phyloP scores from a whole-genome alignment of 2,888 invertebrate genomes.

The Oscheius sp. region DNA sequence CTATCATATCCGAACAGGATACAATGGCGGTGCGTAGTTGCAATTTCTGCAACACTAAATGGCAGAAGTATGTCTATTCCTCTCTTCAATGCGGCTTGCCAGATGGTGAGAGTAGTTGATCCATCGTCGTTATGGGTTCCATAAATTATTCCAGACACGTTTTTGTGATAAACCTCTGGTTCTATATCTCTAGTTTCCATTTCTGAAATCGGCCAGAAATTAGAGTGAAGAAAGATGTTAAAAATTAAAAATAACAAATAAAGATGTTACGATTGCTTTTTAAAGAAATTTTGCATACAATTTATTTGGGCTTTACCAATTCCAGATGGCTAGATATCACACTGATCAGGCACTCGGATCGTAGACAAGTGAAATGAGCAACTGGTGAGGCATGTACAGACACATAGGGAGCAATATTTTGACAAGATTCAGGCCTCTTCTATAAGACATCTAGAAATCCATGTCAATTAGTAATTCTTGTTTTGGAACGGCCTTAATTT shows the following conservation, averaged over 20 bases:
- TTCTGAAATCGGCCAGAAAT: too few relatives aligned
- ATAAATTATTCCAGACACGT: not conserved
- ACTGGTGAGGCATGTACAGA: constrained; percentile 9
- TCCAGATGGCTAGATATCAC: too few relatives aligned
- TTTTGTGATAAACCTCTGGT: constrained; percentile 1
- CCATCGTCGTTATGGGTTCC: not conserved
- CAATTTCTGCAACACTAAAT: not conserved
- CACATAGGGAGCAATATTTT: not conserved
- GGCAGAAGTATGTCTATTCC: not conserved
- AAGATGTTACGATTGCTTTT: constrained; percentile 38
- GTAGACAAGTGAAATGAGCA: not conserved
- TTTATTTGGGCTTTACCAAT: too few relatives aligned
- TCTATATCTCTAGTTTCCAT: not conserved
- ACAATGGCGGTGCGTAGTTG: not conserved
- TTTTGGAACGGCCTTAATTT: not conserved
- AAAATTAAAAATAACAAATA: too few relatives aligned
- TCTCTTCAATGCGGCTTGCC: not conserved
- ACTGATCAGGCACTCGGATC: not conserved
- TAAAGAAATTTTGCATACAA: too few relatives aligned
- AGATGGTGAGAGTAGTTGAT: not conserved
- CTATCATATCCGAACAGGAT: not conserved
- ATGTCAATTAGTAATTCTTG: constrained; percentile 7
- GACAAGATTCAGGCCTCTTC: not conserved
- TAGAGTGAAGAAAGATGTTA: too few relatives aligned
- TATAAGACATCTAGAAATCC: constrained; percentile 2